Evolutionary conservation across 2,888 invertebrate species (phyloP), one percentile per base, ranked within the genome.

Genomic region (Cephus sareptanus): DNA sequence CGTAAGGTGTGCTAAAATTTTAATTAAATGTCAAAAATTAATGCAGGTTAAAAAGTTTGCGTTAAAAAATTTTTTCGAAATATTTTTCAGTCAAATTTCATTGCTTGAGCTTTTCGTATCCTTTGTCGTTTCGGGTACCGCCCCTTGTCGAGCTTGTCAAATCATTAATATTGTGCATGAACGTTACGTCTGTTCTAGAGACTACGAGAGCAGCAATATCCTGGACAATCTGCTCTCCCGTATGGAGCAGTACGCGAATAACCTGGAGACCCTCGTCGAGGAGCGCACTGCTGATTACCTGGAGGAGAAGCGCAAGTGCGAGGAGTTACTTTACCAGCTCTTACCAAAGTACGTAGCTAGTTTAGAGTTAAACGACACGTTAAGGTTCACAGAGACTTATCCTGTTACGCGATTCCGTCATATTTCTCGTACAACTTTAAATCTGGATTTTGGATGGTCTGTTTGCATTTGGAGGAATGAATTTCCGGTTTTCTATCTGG

Each of bases 231-330:
- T 99, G 80, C 93, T 98, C 75, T 97, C 97, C 78, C 97, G 99
- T 84, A 99, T 99, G 99, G 99, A 99, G 91, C 98, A 98, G 91
- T 99, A 99, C 90, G 99, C 99, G 68, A 98, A 98, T 93, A 99
- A 99, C 92, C 94, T 99, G 92, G 99, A 99, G 93, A 95, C 96
- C 71, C 93, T 99, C 84, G 99, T 99, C 34, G 98, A 98, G 89
- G 98, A 99, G 91, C 94, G 99, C 84, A 99, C 99, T 0, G 96
- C 97, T 79, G 99, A 99, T 92, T 99, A 99, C 92, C 94, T 99
- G 87, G 99, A 99, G 89, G 99, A 99, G 92, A 99, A 99, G 93
- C 96, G 98, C 87, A 99, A 98, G 93, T 99, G 99, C 86, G 99
- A 99, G 91, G 98, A 98, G 87, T 93, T 99, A 6, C 94, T 99